Evolutionary conservation across 2,797 vertebrate genomes (phyloP).

Genomic region (Paratrypauchen microcephalus): DNA sequence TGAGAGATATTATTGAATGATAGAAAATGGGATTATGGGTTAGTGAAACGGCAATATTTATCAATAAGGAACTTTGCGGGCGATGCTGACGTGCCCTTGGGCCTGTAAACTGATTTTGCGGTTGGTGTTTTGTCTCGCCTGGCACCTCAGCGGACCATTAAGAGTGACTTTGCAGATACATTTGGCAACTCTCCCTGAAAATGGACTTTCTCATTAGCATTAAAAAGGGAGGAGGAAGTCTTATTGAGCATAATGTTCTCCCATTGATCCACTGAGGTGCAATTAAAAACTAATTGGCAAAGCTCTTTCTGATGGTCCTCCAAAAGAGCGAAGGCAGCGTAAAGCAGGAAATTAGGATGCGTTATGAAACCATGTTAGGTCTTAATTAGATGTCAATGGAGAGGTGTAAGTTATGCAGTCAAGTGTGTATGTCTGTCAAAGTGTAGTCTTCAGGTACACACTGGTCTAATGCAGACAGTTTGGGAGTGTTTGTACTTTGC

Average conservation of each 20-base stretch:
- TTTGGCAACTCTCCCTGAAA: conserved; percentile 51
- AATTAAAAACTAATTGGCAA: conserved; percentile 66
- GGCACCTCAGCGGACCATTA: conserved; percentile 57
- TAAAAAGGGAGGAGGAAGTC: conserved; percentile 31
- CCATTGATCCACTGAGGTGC: conserved; percentile 54
- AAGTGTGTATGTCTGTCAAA: conserved; percentile 33
- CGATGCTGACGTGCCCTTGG: conserved; percentile 59
- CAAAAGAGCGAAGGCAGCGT: conserved; percentile 44
- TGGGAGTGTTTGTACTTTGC: not conserved
- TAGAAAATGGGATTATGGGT: conserved; percentile 39
- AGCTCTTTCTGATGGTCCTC: conserved; percentile 50
- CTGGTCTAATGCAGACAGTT: not conserved
- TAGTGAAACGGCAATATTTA: conserved; percentile 43
- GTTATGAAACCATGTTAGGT: conserved; percentile 45
- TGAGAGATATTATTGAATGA: conserved; percentile 22
- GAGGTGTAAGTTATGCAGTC: conserved; percentile 29
- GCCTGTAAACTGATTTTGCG: conserved; percentile 52
- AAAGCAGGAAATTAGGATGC: conserved; percentile 41
- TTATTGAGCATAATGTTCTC: conserved; percentile 14
- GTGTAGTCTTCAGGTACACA: conserved; percentile 20
- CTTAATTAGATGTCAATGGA: conserved; percentile 59
- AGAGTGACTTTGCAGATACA: conserved; percentile 48
- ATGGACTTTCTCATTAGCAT: conserved; percentile 51
- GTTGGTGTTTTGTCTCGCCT: conserved; percentile 42
- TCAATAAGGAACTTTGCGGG: conserved; percentile 49